Percentiles rank a stretch among this genome's conserved stretches.
These are phyloP conservation scores for Linnaemya vulpina DNA, from an alignment of 2,888 invertebrate genomes.

Conservation along the genomic window DNA sequence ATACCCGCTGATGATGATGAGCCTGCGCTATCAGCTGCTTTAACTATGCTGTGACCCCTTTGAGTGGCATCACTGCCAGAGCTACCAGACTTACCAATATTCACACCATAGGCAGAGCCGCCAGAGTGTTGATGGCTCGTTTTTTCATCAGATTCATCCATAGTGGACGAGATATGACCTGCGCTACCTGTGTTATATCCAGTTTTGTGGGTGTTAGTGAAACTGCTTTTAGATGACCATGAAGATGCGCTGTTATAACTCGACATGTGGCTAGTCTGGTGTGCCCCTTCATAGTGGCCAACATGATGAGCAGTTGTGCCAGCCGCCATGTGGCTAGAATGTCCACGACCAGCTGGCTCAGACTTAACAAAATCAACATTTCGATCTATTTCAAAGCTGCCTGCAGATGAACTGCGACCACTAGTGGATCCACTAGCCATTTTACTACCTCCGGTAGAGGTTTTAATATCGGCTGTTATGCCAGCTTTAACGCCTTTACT, in stretches of 20 bases:
- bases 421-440: background rate
- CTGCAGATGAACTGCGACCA: background rate
- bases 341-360: background rate
- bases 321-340: background rate
- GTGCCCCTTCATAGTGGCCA: background rate
- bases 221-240: conserved; percentile 7
- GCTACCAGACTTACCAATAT: no score
- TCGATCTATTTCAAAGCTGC: no score
- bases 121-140: background rate
- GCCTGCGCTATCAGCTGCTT: background rate
- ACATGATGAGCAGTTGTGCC: background rate
- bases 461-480: background rate
- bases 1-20: background rate
- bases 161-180: background rate
- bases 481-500: background rate
- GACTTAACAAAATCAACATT: no score
- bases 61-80: background rate
- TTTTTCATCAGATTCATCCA: background rate
- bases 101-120: no score
- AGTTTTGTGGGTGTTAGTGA: conserved; percentile 12
- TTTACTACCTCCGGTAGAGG: background rate
- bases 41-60: background rate
- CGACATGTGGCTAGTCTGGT: background rate
- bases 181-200: conserved; percentile 2
- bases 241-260: conserved; percentile 1